Evolutionary conservation across 2,888 invertebrate species (phyloP).

Genomic region (Eristalis arbustorum): DNA sequence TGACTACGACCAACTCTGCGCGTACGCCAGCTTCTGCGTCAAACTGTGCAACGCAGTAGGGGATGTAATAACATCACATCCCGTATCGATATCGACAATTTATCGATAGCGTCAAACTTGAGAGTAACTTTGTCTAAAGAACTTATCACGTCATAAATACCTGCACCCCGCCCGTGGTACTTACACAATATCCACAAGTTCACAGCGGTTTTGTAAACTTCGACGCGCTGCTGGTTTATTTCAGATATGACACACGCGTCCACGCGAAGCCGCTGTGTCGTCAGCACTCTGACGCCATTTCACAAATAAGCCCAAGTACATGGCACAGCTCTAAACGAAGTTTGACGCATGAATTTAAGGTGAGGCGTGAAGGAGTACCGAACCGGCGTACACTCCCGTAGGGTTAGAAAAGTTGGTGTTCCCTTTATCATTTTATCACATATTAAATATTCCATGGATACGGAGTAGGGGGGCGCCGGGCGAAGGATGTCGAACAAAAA

Average conservation of each 20-base stretch:
- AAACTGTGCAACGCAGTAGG: no score
- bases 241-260: background rate
- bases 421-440: slow-evolving; percentile 27
- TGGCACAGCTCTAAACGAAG: background rate
- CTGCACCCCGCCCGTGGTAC: background rate
- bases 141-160: background rate
- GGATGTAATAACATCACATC: no score
- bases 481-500: background rate
- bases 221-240: background rate
- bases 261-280: background rate
- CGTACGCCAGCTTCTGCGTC: no score
- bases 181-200: background rate
- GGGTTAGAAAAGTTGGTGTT: slow-evolving; percentile 27
- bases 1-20: no score
- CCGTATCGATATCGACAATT: background rate
- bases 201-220: background rate
- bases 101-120: background rate
- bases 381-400: background rate
- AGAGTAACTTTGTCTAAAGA: background rate
- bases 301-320: background rate
- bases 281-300: background rate
- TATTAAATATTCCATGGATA: slow-evolving; percentile 35
- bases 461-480: background rate
- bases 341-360: background rate
- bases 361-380: background rate